A percentile compares a stretch with the other conserved stretches of the same genome.
Conservation (phyloP, 2,797 vertebrate genomes). For the Phoeniculus purpureus region DNA sequence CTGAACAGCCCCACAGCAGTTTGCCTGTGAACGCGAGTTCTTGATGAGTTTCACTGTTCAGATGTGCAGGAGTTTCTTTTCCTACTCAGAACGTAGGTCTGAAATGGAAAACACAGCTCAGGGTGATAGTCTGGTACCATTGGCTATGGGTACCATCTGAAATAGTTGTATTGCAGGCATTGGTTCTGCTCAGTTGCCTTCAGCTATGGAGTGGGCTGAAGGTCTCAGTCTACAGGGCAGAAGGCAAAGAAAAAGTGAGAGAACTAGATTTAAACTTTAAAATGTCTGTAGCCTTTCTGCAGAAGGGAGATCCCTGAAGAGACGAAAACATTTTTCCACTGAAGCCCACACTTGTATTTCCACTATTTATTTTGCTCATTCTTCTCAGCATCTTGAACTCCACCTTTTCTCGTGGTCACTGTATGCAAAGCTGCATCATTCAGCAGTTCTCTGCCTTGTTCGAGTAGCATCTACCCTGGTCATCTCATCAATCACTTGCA, state of each 20-base stretch:
- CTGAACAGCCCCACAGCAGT: background rate
- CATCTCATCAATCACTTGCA: background rate
- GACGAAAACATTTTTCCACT: background rate
- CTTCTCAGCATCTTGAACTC: background rate
- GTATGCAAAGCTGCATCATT: background rate
- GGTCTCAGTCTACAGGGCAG: background rate
- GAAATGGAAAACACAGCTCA: background rate
- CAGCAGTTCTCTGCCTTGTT: background rate
- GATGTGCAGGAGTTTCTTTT: background rate
- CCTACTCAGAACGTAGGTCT: background rate
- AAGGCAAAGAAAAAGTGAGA: background rate
- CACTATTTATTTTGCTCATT: background rate
- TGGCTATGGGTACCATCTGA: background rate
- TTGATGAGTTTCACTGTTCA: background rate
- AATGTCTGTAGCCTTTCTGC: accelerated
- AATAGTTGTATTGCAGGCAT: background rate
- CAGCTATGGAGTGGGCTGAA: background rate
- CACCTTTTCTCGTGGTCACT: background rate
- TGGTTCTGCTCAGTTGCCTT: background rate
- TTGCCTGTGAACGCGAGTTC: background rate
- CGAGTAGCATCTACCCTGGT: background rate
- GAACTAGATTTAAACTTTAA: background rate
- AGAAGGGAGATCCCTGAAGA: accelerated
- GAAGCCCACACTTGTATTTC: background rate
- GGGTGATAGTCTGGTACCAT: background rate